phyloP scores from a whole-genome alignment of 2,888 invertebrate species.

The Molorchus minor region DNA sequence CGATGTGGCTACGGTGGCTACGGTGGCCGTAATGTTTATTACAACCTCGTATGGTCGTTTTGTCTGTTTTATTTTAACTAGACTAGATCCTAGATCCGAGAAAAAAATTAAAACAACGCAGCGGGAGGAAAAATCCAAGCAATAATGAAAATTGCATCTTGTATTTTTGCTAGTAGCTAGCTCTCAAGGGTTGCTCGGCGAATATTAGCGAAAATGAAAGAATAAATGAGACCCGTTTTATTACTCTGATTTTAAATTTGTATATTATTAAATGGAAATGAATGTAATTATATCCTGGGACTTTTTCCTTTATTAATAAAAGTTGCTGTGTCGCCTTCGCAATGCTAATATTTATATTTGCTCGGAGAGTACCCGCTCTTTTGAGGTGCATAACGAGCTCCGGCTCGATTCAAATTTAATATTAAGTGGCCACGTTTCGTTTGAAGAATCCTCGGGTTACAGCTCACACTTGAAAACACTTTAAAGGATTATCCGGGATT shows the following conservation, averaged over 20 bases:
- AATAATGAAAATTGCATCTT: background rate
- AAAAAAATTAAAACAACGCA: no score
- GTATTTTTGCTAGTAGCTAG: background rate
- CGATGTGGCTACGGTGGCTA: no score
- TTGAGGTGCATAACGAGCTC: conserved; percentile 23
- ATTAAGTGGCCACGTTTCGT: conserved; percentile 20
- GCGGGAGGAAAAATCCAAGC: background rate
- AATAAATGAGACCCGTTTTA: conserved; percentile 42
- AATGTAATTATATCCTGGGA: conserved; percentile 41
- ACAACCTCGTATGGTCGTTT: no score
- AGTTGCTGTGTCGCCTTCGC: conserved; percentile 23
- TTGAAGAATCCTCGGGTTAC: background rate
- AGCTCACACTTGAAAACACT: background rate
- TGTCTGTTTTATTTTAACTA: no score
- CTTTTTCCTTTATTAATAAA: conserved; percentile 29
- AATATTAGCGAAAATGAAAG: conserved; percentile 26
- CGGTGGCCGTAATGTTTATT: no score
- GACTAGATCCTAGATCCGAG: no score
- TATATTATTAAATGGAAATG: conserved; percentile 45
- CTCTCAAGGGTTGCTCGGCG: conserved; percentile 9
- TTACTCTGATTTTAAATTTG: conserved; percentile 37
- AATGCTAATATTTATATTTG: conserved; percentile 33
- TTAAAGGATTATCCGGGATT: no score
- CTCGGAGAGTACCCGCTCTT: conserved; percentile 27
- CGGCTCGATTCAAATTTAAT: conserved; percentile 25